Evolutionary conservation across 2,888 invertebrate genomes (phyloP), one percentile per base, ranked within the genome.

Genomic region (Odontomyia ornata): DNA sequence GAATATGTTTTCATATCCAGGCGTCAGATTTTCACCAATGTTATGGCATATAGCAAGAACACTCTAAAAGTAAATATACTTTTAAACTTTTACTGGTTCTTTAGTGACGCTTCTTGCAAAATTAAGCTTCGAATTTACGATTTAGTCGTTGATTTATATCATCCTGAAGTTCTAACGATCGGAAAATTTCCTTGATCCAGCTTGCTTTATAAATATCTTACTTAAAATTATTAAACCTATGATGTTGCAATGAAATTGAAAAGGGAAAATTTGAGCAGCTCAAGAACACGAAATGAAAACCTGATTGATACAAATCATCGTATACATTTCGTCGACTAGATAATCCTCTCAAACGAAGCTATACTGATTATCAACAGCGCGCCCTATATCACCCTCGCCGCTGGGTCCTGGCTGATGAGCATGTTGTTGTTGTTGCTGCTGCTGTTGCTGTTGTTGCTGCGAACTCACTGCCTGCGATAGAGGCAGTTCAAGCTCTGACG

Each of bases 281-380:
- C 28, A 28, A n/a, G 5, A 25, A 36, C 25, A n/a, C 27, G 23
- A 71, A 71, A 71, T 27, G n/a, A 71, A 71, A 71, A 52, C 47
- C 71, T 71, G 47, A 71, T 27, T 47, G 5, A 28, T 36, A 47
- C 7, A 4, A 60, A 7, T 15, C 13, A 67, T 67, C 71, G 71
- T 71, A 71, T 71, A 71, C 71, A 71, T 46, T 71, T 47, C 71
- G 23, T 9, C 25, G 27, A 36, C n/a, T 3, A 9, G 46, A 11
- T 5, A 13, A 3, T 62, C 15, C 47, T 52, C 57, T 87, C 88
- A 91, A 80, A 92, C 91, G 86, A 91, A 93, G 84, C 92, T 92
- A 87, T 95, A 95, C 80, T 93, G 94, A 87, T 95, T 95, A 85
- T 95, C 95, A 18, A 95, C 90, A 27, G 95, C 95, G 76, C 95